Evolutionary conservation across 2,888 invertebrate genomes (phyloP).

Genomic region (Synanthedon vespiformis): DNA sequence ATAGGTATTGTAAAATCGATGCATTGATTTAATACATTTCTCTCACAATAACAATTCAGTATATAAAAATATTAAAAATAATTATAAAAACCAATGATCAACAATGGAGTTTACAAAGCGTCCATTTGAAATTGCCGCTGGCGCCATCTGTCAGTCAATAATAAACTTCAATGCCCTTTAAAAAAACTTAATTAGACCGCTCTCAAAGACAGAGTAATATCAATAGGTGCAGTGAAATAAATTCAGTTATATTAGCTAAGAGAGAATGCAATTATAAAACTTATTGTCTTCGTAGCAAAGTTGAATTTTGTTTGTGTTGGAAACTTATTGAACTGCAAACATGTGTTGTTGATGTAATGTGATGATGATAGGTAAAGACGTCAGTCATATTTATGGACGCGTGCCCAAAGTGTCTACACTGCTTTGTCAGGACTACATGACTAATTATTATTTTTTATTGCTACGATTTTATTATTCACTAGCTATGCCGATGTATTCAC

Average conservation of each 20-base stretch:
- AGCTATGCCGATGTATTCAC: too few species aligned
- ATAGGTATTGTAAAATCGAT: too few species aligned
- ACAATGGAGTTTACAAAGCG: conserved; percentile 12
- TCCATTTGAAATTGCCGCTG: conserved; percentile 59
- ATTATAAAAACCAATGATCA: neutral
- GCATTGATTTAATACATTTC: too few species aligned
- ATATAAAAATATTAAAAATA: neutral
- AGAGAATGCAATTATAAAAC: neutral
- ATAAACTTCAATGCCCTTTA: conserved; percentile 45
- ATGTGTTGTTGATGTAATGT: conserved; percentile 41
- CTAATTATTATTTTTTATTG: conserved; percentile 38
- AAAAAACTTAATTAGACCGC: conserved; percentile 67
- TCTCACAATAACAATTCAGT: neutral
- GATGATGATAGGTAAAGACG: conserved; percentile 62
- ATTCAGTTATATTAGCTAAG: conserved; percentile 3
- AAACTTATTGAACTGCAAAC: conserved; percentile 2
- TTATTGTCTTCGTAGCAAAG: conserved; percentile 14
- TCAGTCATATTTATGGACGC: conserved; percentile 59
- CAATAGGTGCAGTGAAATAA: conserved; percentile 16
- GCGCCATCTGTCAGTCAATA: conserved; percentile 67
- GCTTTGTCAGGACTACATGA: conserved; percentile 36
- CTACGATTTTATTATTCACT: neutral
- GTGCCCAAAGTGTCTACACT: conserved; percentile 45
- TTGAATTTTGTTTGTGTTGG: conserved; percentile 12
- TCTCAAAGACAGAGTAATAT: conserved; percentile 54